phyloP scores from a whole-genome alignment of 2,797 vertebrate genomes.

The Megaceryle alcyon region DNA sequence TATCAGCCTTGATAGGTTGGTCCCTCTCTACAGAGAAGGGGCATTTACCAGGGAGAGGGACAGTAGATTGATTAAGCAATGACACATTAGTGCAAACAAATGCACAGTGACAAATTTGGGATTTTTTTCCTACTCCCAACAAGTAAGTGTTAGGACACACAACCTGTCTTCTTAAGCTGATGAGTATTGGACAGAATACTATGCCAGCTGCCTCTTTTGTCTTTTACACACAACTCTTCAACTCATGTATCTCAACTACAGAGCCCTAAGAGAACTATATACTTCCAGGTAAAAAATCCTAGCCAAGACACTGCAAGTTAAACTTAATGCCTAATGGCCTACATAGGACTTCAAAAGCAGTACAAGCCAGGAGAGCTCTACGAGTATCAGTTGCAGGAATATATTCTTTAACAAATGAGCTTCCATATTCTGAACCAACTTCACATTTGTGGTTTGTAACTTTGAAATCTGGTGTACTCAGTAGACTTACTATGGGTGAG shows the following conservation, averaged over 20 bases:
- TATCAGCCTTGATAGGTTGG: background rate
- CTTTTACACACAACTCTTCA: background rate
- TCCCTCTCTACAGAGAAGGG: background rate
- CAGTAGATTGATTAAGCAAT: background rate
- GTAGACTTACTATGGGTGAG: background rate
- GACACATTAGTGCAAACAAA: background rate
- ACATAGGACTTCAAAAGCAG: background rate
- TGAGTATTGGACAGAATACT: background rate
- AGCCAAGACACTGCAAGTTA: background rate
- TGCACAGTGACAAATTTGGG: background rate
- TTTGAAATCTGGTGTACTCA: background rate
- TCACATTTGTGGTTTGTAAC: background rate
- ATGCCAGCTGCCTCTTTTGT: background rate
- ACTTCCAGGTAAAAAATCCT: background rate
- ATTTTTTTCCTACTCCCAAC: slow-evolving; percentile 5
- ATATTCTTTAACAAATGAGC: background rate
- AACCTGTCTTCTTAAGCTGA: background rate
- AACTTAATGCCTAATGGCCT: background rate
- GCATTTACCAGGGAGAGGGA: background rate
- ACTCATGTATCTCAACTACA: background rate
- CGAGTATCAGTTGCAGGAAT: background rate
- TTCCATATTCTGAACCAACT: background rate
- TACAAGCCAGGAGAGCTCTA: background rate
- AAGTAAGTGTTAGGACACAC: background rate
- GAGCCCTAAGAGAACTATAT: background rate